Base-by-base conservation (phyloP, 1,140 invertebrate species). In the Elymnias hypermnestra region DNA sequence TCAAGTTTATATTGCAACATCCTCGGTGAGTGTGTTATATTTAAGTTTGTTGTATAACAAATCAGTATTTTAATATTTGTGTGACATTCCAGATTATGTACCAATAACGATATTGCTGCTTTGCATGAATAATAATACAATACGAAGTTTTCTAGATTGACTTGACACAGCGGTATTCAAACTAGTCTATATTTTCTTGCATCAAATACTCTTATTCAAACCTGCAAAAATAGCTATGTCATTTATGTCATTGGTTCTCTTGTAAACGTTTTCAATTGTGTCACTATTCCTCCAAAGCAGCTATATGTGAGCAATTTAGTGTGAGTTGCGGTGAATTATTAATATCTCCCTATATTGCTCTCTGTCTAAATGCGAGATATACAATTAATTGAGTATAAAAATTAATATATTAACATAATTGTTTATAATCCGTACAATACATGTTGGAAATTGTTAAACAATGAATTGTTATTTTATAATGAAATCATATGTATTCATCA, bases 21-120 rank as follows among this genome's bases (percentile, higher is more conserved):
- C 60, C 56, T 42, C 43, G 10, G 47, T 45, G 69, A 72, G 69
- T 72, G 67, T 70, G 65, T 76, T 55, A 65, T 70, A 62, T 66
- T 67, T 79, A 78, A 76, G 70, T 74, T 72, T 72, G 63, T 77
- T 74, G 58, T 70, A 70, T 76, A 73, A 78, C 69, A 74, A 69
- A 84, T 82, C 81, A 84, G 81, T 84, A 84, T 84, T 84, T 76
- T 75, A 69, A 77, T 72, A 72, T 64, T 71, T 78, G 77, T 74
- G 76, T 81, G 81, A 84, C 81, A 84, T 84, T 84, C 81, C 81
- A 84, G 73, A 69, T 72, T 68, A 68, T 74, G 57, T 68, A 60
- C 63, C 57, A 51, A 57, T 53, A 69, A n/a, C n/a, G n/a, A n/a
- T n/a, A n/a, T n/a, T n/a, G n/a, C n/a, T n/a, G n/a, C n/a, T n/a